phyloP scores from a whole-genome alignment of 2,888 invertebrate species.

The Lamellibrachia satsuma region DNA sequence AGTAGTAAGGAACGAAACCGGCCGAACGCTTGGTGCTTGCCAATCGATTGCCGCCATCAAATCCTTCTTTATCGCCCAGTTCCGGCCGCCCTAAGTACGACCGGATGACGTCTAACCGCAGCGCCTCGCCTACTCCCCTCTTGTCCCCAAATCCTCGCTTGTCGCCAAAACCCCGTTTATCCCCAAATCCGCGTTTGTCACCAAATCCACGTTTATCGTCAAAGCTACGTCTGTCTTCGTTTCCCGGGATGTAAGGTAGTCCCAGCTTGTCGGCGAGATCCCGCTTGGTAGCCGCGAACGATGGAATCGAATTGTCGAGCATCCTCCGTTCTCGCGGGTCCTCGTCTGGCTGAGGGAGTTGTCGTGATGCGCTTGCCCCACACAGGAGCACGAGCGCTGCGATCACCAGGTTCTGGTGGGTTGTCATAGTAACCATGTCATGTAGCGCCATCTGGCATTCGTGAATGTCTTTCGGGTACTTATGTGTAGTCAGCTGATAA shows the following conservation, averaged over 20 bases:
- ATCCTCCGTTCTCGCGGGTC: neutral
- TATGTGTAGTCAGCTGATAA: neutral
- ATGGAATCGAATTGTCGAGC: neutral
- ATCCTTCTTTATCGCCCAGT: neutral
- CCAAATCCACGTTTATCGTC: neutral
- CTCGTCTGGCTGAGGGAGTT: neutral
- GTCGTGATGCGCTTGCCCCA: neutral
- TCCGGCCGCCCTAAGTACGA: neutral
- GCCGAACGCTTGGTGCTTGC: neutral
- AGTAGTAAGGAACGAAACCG: neutral
- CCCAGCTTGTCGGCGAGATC: neutral
- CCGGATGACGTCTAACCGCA: neutral
- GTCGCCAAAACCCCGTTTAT: neutral
- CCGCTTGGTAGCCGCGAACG: neutral
- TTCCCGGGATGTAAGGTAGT: neutral
- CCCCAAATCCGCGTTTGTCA: conserved; percentile 13
- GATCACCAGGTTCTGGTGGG: neutral
- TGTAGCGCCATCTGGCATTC: neutral
- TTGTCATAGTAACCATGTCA: neutral
- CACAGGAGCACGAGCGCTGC: neutral
- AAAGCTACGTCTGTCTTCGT: neutral
- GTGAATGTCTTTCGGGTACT: neutral
- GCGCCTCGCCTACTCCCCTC: neutral
- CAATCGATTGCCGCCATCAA: neutral
- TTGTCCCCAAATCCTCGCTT: neutral